A percentile compares a stretch with the other conserved stretches of the same genome.
These are phyloP conservation scores for Amia ocellicauda DNA, from an alignment of 2,113 vertebrate species.

Conservation along the genomic window DNA sequence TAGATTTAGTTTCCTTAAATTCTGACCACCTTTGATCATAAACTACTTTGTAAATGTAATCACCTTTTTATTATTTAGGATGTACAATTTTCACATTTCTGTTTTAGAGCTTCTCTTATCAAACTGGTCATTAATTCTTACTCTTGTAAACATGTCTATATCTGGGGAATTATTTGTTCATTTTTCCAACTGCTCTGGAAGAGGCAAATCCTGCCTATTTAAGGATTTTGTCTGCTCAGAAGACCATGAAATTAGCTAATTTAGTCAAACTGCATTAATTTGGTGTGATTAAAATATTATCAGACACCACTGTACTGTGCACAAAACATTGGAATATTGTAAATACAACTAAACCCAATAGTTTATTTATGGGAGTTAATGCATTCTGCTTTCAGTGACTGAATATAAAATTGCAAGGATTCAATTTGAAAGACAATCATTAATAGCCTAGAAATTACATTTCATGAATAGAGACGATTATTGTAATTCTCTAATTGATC, in stretches of 20 bases:
- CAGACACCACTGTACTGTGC: constrained; percentile 16
- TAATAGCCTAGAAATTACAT: constrained; percentile 34
- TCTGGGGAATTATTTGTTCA: constrained; percentile 18
- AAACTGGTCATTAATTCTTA: not conserved
- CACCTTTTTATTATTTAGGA: not conserved
- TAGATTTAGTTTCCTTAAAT: no score
- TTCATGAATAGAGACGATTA: no score
- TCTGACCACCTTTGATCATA: no score
- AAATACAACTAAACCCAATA: constrained; percentile 1
- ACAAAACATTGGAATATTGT: constrained; percentile 25
- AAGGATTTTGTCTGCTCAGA: constrained; percentile 34
- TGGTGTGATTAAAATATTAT: constrained; percentile 40
- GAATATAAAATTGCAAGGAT: constrained; percentile 27
- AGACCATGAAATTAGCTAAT: constrained; percentile 42
- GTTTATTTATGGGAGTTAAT: constrained; percentile 13
- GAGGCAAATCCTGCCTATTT: constrained; percentile 30
- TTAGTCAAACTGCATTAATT: constrained; percentile 40
- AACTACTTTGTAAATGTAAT: not conserved
- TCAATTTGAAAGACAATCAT: constrained; percentile 26
- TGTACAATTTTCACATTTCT: no score
- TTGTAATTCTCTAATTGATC: no score
- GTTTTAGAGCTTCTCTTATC: no score
- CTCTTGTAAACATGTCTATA: constrained; percentile 32
- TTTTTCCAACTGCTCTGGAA: constrained; percentile 25
- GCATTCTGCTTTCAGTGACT: constrained; percentile 22